Conservation (phyloP, 2,888 invertebrate species). For the Rapana venosa region DNA sequence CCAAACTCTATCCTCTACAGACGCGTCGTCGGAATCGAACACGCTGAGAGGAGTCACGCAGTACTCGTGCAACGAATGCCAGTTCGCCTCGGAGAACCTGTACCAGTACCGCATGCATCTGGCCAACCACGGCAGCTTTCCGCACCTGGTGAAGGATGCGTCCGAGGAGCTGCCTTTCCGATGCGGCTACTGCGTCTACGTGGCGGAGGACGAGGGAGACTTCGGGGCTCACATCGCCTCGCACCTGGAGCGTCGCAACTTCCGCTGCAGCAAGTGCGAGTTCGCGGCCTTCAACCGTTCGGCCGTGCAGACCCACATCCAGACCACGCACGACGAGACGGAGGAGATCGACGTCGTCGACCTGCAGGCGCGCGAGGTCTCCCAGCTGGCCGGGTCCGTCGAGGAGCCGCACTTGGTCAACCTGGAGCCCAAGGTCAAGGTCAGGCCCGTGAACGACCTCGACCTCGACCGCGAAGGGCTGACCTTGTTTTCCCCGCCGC, state of each 20-base stretch:
- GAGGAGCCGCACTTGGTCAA: slow-evolving; percentile 44
- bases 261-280: slow-evolving; percentile 63
- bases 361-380: not conserved
- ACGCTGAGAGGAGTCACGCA: not conserved
- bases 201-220: slow-evolving; percentile 56
- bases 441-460: slow-evolving; percentile 42
- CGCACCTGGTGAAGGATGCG: slow-evolving; percentile 52
- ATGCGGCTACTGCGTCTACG: slow-evolving; percentile 64
- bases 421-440: slow-evolving; percentile 38
- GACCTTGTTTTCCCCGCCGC: slow-evolving; percentile 26
- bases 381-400: slow-evolving; percentile 7
- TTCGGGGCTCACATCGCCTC: slow-evolving; percentile 59
- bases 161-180: slow-evolving; percentile 56
- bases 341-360: slow-evolving; percentile 46
- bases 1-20: not conserved
- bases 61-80: slow-evolving; percentile 60
- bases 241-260: slow-evolving; percentile 59
- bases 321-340: slow-evolving; percentile 39
- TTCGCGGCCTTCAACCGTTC: slow-evolving; percentile 43
- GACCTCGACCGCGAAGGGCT: slow-evolving; percentile 37
- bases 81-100: slow-evolving; percentile 53
- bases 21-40: not conserved
- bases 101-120: slow-evolving; percentile 64
- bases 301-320: slow-evolving; percentile 42
- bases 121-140: slow-evolving; percentile 57